Percentiles rank a stretch among this genome's conserved stretches.
Conservation (phyloP, 2,888 invertebrate genomes). For the Dicycla oo region DNA sequence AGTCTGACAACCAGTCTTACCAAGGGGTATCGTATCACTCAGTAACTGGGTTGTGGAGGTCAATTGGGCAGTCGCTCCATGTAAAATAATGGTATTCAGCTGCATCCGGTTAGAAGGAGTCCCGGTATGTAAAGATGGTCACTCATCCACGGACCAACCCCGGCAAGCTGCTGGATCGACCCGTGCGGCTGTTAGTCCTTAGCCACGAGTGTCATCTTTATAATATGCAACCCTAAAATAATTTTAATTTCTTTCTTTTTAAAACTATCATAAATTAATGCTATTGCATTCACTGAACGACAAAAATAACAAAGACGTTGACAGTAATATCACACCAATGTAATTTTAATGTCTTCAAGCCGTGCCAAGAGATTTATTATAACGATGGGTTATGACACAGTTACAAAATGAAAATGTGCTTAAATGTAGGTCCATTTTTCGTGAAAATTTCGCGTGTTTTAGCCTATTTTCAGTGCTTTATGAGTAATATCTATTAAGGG, state of each 20-base stretch:
- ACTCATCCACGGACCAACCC: no score
- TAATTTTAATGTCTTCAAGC: conserved; percentile 4
- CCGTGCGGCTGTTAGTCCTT: no score
- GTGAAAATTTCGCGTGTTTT: conserved; percentile 24
- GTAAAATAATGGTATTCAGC: no score
- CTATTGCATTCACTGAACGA: background rate
- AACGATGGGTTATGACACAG: background rate
- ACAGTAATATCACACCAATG: conserved; percentile 21
- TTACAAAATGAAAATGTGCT: background rate
- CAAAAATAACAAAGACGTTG: background rate
- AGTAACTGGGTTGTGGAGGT: no score
- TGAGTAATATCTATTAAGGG: conserved; percentile 38
- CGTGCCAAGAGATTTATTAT: conserved; percentile 30
- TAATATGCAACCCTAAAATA: background rate
- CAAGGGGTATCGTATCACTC: no score
- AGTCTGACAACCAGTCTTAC: no score
- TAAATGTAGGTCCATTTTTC: conserved; percentile 3
- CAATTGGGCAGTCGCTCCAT: no score
- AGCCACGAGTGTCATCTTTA: background rate
- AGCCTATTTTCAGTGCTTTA: conserved; percentile 12
- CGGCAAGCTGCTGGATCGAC: no score
- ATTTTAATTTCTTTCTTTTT: no score
- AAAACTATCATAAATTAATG: background rate
- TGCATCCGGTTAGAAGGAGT: no score
- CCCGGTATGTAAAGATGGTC: no score